Evolutionary conservation across 2,888 invertebrate genomes (phyloP).

Genomic region (Phaonia tiefii): DNA sequence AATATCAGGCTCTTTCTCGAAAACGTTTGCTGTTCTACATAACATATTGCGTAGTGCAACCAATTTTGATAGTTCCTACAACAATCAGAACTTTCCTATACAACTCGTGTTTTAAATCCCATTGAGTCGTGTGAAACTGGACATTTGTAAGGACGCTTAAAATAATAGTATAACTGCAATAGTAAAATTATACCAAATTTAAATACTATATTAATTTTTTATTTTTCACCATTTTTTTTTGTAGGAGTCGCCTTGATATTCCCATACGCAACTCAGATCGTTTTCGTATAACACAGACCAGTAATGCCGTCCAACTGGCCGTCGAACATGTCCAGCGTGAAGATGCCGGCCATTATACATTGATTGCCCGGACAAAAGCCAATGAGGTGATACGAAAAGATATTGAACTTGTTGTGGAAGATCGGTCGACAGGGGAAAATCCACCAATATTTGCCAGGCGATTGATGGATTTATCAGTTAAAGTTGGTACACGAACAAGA

Average conservation of each 20-base stretch:
- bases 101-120: too few relatives aligned
- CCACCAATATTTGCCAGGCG: conserved; percentile 92
- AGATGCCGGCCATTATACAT: conserved; percentile 89
- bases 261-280: conserved; percentile 85
- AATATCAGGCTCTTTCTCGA: too few relatives aligned
- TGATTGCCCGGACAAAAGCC: conserved; percentile 84
- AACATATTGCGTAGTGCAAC: too few relatives aligned
- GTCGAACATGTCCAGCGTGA: conserved; percentile 87
- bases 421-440: conserved; percentile 84
- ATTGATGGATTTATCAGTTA: conserved; percentile 92
- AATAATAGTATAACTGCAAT: too few relatives aligned
- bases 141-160: too few relatives aligned
- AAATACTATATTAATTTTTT: background rate
- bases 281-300: conserved; percentile 82
- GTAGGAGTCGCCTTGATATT: conserved; percentile 83
- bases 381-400: conserved; percentile 82
- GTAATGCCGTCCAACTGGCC: conserved; percentile 86
- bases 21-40: too few relatives aligned
- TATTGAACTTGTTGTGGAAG: conserved; percentile 83
- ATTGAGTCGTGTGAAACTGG: too few relatives aligned
- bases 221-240: conserved; percentile 21
- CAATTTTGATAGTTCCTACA: too few relatives aligned
- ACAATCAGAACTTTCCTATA: too few relatives aligned
- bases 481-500: conserved; percentile 93
- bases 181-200: too few relatives aligned